These are phyloP conservation scores for Dromius quadrimaculatus DNA, from an alignment of 2,888 invertebrate species.

Conservation along the genomic window DNA sequence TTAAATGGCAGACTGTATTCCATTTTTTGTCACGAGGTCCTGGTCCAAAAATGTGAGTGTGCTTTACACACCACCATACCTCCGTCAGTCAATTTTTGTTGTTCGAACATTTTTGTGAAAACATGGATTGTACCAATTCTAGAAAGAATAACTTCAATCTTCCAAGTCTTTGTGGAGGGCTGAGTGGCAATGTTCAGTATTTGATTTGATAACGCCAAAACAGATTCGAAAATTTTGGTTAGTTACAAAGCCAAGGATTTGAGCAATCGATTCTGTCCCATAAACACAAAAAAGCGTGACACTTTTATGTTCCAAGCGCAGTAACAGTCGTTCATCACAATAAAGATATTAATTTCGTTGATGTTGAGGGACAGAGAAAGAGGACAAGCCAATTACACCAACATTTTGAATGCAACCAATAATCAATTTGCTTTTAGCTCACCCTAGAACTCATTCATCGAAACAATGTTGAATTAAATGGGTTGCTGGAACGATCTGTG, in stretches of 20 bases:
- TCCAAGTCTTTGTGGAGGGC: conserved; percentile 1
- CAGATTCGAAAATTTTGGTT: conserved; percentile 25
- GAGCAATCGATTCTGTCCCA: conserved; percentile 32
- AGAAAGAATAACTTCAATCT: too few relatives aligned
- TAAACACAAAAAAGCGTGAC: conserved; percentile 31
- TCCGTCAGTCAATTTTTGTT: too few relatives aligned
- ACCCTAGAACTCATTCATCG: conserved; percentile 38
- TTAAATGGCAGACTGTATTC: too few relatives aligned
- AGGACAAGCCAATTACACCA: too few relatives aligned
- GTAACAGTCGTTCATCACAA: conserved; percentile 42
- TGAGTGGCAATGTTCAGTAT: conserved; percentile 20
- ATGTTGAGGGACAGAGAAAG: too few relatives aligned
- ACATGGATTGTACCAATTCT: too few relatives aligned
- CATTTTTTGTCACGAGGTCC: too few relatives aligned
- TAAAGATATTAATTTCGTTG: conserved; percentile 50
- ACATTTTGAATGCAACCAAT: conserved; percentile 42
- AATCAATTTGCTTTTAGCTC: conserved; percentile 44
- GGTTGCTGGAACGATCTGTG: too few relatives aligned
- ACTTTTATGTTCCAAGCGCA: conserved; percentile 28
- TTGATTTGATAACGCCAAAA: conserved; percentile 11
- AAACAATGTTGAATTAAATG: too few relatives aligned
- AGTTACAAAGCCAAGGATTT: conserved; percentile 30
- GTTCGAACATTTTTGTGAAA: too few relatives aligned
- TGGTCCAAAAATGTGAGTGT: too few relatives aligned
- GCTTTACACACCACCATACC: too few relatives aligned